Evolutionary conservation across 37 sponge, comb jelly and placozoan genomes (phyloP).

Genomic region (Ianthella basta): DNA sequence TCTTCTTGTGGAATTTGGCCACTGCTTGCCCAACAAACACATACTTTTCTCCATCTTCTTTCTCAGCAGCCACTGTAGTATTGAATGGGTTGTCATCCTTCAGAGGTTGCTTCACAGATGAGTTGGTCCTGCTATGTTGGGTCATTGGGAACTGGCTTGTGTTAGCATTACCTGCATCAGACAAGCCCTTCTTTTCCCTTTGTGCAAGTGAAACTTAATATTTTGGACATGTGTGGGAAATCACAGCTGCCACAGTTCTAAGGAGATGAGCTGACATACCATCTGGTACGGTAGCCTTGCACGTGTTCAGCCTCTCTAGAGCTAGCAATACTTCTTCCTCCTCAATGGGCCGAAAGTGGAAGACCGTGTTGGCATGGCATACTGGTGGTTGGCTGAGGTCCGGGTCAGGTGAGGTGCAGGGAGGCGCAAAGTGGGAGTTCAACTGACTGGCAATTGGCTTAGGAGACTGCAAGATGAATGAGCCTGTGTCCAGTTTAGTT

Average conservation of each 20-base stretch:
- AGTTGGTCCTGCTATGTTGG: slow-evolving; percentile 18
- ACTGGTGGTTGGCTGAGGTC: background rate
- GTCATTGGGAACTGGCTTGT: slow-evolving; percentile 42
- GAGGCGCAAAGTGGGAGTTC: background rate
- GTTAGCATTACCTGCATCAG: background rate
- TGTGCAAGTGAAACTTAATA: slow-evolving; percentile 49
- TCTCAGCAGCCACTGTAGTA: slow-evolving; percentile 17
- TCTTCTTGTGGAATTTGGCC: slow-evolving; percentile 52
- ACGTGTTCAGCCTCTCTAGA: background rate
- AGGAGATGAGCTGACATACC: slow-evolving; percentile 49
- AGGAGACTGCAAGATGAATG: background rate
- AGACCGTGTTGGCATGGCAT: background rate
- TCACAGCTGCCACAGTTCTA: slow-evolving; percentile 20
- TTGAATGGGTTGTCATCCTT: slow-evolving; percentile 63
- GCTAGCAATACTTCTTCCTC: background rate
- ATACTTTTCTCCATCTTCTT: background rate
- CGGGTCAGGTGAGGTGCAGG: background rate
- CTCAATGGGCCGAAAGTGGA: background rate
- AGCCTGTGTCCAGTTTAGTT: slow-evolving; percentile 1
- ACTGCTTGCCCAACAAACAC: slow-evolving; percentile 54
- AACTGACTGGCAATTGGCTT: slow-evolving; percentile 1
- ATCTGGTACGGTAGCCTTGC: background rate
- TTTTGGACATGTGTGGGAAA: slow-evolving; percentile 46
- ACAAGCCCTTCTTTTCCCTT: slow-evolving; percentile 12
- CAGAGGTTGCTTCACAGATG: background rate